Evolutionary conservation across 2,797 vertebrate species (phyloP), one percentile per base, ranked within the genome.

Genomic region (Chelidonichthys spinosus): DNA sequence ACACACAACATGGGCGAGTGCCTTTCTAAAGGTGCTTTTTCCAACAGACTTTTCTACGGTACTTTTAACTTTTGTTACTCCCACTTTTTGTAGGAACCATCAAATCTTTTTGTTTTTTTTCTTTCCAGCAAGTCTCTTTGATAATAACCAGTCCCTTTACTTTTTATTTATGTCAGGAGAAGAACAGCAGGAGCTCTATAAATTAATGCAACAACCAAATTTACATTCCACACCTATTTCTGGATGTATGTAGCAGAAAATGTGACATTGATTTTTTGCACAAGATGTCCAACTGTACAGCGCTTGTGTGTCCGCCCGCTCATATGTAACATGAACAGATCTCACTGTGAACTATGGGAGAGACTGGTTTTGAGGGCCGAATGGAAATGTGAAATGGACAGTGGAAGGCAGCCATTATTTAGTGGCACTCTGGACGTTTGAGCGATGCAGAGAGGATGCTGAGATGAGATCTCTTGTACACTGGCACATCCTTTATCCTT

Each of bases 201-300:
- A 76, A 86, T 74, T 56, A 85, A 89, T 85, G 90, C 85, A 91
- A 79, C 76, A 73, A 90, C 80, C 86, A 89, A 89, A 89, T 82
- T 89, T 80, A 91, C 88, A 91, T 93, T 89, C 89, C 88, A 83
- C 83, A 84, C 65, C 73, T 87, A 78, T 93, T 86, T 90, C 74
- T 88, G 90, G 92, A 92, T 92, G 82, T 91, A 94, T 93, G 94
- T 95, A 94, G 94, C 94, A 94, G 80, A 92, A 92, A 89, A 90
- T 11, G 82, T 94, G 92, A 88, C 90, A 85, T 89, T 87, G 25
- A 52, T 77, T 84, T 91, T 25, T 92, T 92, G 82, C 85, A 92
- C 88, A 91, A 80, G 76, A 86, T 90, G 82, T 90, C 85, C 72
- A 87, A 83, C 82, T 88, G 89, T 92, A 92, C 89, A 89, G 90